Conservation (phyloP, 2,888 invertebrate genomes). For the Polylopha cassiicola region DNA sequence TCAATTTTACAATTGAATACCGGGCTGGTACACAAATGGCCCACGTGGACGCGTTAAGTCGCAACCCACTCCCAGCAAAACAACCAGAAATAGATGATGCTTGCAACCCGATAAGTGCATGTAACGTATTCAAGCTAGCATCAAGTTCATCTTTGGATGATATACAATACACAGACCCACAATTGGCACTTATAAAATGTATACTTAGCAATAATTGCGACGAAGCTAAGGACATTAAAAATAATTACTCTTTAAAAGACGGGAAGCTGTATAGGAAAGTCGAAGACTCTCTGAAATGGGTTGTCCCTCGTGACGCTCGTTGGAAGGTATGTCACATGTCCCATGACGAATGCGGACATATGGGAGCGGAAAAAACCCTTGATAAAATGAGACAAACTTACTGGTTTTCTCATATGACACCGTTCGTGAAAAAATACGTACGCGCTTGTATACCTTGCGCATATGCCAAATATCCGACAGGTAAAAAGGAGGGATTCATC, state of each 20-base stretch:
- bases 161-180: slow-evolving; percentile 11
- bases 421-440: slow-evolving; percentile 16
- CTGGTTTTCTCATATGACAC: slow-evolving; percentile 25
- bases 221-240: slow-evolving; percentile 11
- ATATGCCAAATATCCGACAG: slow-evolving; percentile 12
- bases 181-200: slow-evolving; percentile 6
- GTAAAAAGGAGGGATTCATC: slow-evolving; percentile 14
- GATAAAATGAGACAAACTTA: slow-evolving; percentile 18
- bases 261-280: slow-evolving; percentile 12
- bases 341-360: slow-evolving; percentile 31
- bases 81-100: background rate
- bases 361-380: slow-evolving; percentile 26
- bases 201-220: slow-evolving; percentile 8
- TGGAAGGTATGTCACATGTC: slow-evolving; percentile 25
- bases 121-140: slow-evolving; percentile 2
- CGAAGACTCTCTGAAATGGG: slow-evolving; percentile 5
- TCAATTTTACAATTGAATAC: slow-evolving; percentile 3
- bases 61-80: slow-evolving; percentile 1
- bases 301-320: slow-evolving; percentile 7
- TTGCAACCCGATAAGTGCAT: background rate
- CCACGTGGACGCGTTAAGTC: slow-evolving; percentile 3
- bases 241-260: slow-evolving; percentile 11
- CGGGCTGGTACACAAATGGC: slow-evolving; percentile 3
- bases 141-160: background rate
- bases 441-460: slow-evolving; percentile 10